A percentile compares a stretch with the other conserved stretches of the same genome.
These are phyloP conservation scores for Noctua fimbriata DNA, from an alignment of 2,888 invertebrate genomes.

Conservation along the genomic window DNA sequence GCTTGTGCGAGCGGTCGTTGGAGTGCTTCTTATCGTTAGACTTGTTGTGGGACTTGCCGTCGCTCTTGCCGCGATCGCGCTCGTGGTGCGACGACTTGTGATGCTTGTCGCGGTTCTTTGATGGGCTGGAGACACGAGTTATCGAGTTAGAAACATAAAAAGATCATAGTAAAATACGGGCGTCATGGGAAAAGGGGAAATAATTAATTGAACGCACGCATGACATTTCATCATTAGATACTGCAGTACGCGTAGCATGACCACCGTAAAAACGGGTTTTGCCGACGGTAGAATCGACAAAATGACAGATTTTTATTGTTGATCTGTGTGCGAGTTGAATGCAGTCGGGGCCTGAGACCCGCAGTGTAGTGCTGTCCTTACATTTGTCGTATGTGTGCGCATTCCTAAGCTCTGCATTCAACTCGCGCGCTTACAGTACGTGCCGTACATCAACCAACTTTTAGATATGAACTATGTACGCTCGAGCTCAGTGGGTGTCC, in stretches of 20 bases:
- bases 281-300: no score
- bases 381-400: background rate
- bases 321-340: background rate
- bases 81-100: slow-evolving; percentile 84
- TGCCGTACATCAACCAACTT: background rate
- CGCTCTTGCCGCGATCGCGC: slow-evolving; percentile 72
- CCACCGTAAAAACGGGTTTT: no score
- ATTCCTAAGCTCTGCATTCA: background rate
- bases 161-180: background rate
- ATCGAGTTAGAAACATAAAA: background rate
- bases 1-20: slow-evolving; percentile 90
- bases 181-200: background rate
- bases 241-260: no score
- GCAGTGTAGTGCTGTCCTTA: background rate
- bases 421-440: background rate
- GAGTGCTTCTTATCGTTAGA: slow-evolving; percentile 83
- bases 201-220: background rate
- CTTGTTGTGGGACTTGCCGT: slow-evolving; percentile 77
- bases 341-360: background rate
- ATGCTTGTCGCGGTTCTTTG: slow-evolving; percentile 87
- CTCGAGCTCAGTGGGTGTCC: background rate
- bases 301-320: no score
- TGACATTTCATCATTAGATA: background rate
- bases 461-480: background rate
- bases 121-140: slow-evolving; percentile 77